phyloP scores from a whole-genome alignment of 2,113 vertebrate species.

The Pterocles burchelli region DNA sequence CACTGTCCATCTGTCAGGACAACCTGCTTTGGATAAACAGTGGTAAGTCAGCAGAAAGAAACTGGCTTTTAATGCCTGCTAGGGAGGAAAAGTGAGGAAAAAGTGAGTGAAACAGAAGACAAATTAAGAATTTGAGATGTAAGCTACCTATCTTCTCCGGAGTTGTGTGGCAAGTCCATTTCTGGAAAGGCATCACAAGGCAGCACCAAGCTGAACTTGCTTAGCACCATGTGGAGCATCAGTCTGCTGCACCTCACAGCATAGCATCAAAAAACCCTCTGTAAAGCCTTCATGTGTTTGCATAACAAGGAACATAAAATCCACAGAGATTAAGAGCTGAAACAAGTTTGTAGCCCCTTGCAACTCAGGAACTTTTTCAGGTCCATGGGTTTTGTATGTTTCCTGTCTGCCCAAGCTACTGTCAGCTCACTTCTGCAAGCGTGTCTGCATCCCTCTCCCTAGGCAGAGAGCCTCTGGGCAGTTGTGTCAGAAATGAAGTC shows the following conservation, averaged over 20 bases:
- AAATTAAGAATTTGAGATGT: not conserved
- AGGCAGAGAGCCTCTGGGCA: not conserved
- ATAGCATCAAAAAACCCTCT: not conserved
- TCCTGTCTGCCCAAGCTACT: not conserved
- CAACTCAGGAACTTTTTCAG: not conserved
- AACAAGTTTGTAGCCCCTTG: not conserved
- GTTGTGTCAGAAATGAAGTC: not conserved
- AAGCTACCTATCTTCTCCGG: not conserved
- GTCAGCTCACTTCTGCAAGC: not conserved
- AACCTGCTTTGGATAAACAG: not conserved
- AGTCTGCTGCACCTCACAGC: not conserved
- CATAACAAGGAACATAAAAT: not conserved
- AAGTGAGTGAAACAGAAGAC: not conserved
- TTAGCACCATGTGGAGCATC: not conserved
- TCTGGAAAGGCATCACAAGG: not conserved
- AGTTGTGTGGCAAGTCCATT: not conserved
- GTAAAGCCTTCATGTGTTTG: rapidly evolving
- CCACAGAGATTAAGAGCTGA: not conserved
- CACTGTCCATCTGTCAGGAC: not conserved
- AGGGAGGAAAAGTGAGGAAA: not conserved
- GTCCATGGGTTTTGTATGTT: not conserved
- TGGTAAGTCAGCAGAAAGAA: not conserved
- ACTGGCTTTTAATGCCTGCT: not conserved
- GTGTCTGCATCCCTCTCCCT: not conserved
- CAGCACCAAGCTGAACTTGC: not conserved